Evolutionary conservation across 2,888 invertebrate species (phyloP).

Genomic region (Rhingia rostrata): DNA sequence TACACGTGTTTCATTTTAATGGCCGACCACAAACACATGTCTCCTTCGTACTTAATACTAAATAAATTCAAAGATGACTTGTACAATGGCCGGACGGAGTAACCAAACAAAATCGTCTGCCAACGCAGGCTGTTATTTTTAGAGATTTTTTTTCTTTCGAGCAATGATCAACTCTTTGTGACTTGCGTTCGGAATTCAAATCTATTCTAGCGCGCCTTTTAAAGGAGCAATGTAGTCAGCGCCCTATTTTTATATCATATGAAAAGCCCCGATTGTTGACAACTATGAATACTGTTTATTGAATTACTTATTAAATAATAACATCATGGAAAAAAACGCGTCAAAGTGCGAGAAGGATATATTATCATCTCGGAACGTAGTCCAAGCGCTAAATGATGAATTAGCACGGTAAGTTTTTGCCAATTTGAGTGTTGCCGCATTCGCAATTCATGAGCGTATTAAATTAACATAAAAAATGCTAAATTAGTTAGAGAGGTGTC

Average conservation of each 20-base stretch:
- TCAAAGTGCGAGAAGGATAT: no score
- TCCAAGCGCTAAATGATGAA: constrained; percentile 11
- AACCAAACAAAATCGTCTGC: constrained; percentile 19
- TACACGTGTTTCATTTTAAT: constrained; percentile 44
- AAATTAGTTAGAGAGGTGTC: constrained; percentile 32
- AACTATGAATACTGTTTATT: no score
- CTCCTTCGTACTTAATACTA: constrained; percentile 5
- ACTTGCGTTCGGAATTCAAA: not conserved
- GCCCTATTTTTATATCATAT: not conserved
- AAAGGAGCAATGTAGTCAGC: not conserved
- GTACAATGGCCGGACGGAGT: constrained; percentile 5
- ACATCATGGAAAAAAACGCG: no score
- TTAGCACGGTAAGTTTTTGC: constrained; percentile 54
- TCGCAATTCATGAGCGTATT: constrained; percentile 38
- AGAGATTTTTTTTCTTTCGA: constrained; percentile 30
- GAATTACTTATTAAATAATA: no score
- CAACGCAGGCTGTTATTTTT: constrained; percentile 43
- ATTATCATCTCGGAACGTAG: no score
- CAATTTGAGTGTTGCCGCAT: constrained; percentile 52
- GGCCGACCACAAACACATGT: constrained; percentile 19
- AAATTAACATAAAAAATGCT: constrained; percentile 64
- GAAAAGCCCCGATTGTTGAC: no score
- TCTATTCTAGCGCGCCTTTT: not conserved
- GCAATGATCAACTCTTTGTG: not conserved
- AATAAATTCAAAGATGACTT: constrained; percentile 50